Base-by-base conservation (phyloP, 2,113 vertebrate genomes). In the Otis tarda region DNA sequence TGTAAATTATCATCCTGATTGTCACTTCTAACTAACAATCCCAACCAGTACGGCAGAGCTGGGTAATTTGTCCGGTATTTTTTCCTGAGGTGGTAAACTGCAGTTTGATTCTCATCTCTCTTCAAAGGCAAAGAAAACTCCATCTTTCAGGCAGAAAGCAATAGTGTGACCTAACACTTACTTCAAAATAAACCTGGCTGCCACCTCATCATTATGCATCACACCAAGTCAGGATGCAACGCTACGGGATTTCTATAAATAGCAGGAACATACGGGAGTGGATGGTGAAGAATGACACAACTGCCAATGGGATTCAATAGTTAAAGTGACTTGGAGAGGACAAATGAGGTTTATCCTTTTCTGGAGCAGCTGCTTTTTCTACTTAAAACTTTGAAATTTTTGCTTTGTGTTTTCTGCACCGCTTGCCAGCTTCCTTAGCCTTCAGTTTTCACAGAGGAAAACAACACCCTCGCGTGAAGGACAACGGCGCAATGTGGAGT, bases 11-110 rank as follows among this genome's bases (percentile, higher is more conserved):
- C 92, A 93, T 67, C 83, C 78, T 75, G 70, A 45, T 77, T 95
- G 96, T 92, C 96, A 64, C 73, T 91, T 89, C 43, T 91, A 81
- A 84, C 95, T 96, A 95, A 96, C 52, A 83, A 1, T 90, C 92
- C 87, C 90, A 85, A 39, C 79, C 77, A 87, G 9, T 67, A 18
- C 25, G 4, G 83, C 93, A 70, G 47, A 73, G 95, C 89, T 53
- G 87, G 76, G 96, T 95, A 91, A 97, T 97, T 91, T 96, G 94
- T 88, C 92, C 73, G 56, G 64, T 81, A 21, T 57, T 91, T 80
- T 92, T 95, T 73, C 83, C 75, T 67, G 91, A 96, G 96, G 69
- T 68, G 86, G 94, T 87, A 91, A 94, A 96, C 91, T 80, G 45
- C 83, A 78, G 83, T 61, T 95, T 93, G 80, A 92, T 93, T 95